These are phyloP conservation scores for Enteromius thamalakanensis DNA, from an alignment of 2,797 vertebrate species.

Conservation along the genomic window DNA sequence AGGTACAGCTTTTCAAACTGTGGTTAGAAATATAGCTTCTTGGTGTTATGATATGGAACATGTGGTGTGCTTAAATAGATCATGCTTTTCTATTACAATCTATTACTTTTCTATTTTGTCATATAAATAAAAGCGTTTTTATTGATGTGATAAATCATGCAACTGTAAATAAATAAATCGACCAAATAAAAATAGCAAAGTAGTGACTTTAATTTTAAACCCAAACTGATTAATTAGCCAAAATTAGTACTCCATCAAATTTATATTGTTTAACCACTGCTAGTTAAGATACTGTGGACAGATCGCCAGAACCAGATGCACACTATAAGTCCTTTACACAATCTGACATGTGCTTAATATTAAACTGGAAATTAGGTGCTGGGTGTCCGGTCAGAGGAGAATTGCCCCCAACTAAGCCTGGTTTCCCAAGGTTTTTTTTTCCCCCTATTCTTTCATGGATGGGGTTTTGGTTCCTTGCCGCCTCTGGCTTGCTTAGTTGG, in stretches of 20 bases:
- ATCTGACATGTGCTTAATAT: no score
- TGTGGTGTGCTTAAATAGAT: not conserved
- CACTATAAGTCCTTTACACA: no score
- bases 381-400: no score
- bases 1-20: not conserved
- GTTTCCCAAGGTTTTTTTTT: no score
- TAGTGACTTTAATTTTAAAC: not conserved
- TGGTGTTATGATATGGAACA: no score
- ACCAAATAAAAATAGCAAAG: not conserved
- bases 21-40: not conserved
- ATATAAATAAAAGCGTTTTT: not conserved
- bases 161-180: not conserved
- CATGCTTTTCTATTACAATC: no score
- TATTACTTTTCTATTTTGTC: not conserved
- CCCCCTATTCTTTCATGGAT: no score
- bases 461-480: no score
- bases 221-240: not conserved
- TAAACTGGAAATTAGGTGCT: no score
- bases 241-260: not conserved
- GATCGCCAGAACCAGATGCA: no score
- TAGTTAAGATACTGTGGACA: not conserved
- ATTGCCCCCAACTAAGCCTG: no score
- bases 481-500: no score
- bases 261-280: not conserved
- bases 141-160: not conserved